Base-by-base conservation (phyloP, 2,113 vertebrate genomes). In the Sander lucioperca region DNA sequence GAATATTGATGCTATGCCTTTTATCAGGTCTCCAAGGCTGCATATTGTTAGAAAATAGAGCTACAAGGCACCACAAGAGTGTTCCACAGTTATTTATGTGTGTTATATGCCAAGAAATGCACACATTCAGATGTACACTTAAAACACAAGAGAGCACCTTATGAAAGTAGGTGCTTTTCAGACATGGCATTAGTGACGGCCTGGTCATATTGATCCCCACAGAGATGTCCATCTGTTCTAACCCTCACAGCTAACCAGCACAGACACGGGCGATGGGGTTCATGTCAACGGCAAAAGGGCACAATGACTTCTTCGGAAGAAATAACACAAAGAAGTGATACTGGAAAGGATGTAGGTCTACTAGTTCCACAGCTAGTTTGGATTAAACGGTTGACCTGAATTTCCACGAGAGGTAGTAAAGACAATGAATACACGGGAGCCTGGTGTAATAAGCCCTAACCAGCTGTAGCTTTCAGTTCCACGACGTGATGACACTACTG, bases 291-390 rank as follows among this genome's bases (percentile, higher is more conserved):
- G 53, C 71, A 61, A 64, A 50, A 69, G 74, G 82, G 64, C 56
- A 81, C 58, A 63, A 30, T 3, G 23, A 72, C 27, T 63, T 56
- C 61, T 45, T 57, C 2, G 18, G 3, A 56, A 62, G 65, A 68
- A 50, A 39, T 36, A 18, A 47, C 69, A 77, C 25, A 43, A 73
- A 76, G 48, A 71, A 50, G 45, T 33, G 75, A 77, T 57, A 54
- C 50, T 87, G 90, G 90, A 87, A 85, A 91, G 85, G 89, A 91
- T 90, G 91, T 86, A 85, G 87, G 91, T 90, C 79, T 72, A 59
- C 71, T 74, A 63, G 36, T 54, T 79, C 83, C 33, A 48, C 68
- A 45, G 67, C 57, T 47, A 21, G 51, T 75, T 50, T 51, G 82
- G 75, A 79, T 65, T 6, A 69, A 72, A 54, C 6, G 66, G 88